Base-by-base conservation (phyloP, 2,888 invertebrate species). In the Acleris sparsana region DNA sequence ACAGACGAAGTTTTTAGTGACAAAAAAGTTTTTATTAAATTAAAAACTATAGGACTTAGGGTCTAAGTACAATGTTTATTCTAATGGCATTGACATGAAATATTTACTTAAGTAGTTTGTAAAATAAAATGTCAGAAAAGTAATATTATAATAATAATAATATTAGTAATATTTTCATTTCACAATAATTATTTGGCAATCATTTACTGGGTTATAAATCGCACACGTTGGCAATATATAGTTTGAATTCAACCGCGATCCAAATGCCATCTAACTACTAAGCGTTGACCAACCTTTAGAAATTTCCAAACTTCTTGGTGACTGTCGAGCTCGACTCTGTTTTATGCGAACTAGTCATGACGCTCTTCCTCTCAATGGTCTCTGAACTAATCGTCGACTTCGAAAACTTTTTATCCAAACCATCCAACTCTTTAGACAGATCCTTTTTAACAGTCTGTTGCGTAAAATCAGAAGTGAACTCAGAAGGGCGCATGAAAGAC, bases 321-420 rank as follows among this genome's bases (percentile, higher is more conserved):
- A 93, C 92, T 0, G 93, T 93, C 0, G 93, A 93, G 55, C 93
- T 93, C 16, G 90, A 88, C 69, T 94, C 94, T 0, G 93, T 93
- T 69, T 93, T 94, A 65, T 94, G 94, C 2, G 93, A 94, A 56
- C 94, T 94, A 69, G 94, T 95, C 78, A 95, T 95, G 0, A 95
- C 93, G 0, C 95, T 95, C 76, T 95, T 95, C 79, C 94, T 94
- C 71, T 95, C 95, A 18, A 95, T 94, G 0, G 94, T 94, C 71
- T 95, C 95, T 55, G 95, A 95, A 0, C 94, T 94, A n/a, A 94
- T 93, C 0, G 95, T 95, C 72, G 95, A 95, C 70, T 95, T 95
- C 5, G 94, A 88, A 87, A 94, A 94, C 74, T 94, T 94, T 73
- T 94, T 94, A 70, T 95, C 95, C 71, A 95, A 74, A n/a, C 89